These are phyloP conservation scores for Drosophila nigricruria DNA, from an alignment of 2,888 invertebrate genomes.

Conservation along the genomic window DNA sequence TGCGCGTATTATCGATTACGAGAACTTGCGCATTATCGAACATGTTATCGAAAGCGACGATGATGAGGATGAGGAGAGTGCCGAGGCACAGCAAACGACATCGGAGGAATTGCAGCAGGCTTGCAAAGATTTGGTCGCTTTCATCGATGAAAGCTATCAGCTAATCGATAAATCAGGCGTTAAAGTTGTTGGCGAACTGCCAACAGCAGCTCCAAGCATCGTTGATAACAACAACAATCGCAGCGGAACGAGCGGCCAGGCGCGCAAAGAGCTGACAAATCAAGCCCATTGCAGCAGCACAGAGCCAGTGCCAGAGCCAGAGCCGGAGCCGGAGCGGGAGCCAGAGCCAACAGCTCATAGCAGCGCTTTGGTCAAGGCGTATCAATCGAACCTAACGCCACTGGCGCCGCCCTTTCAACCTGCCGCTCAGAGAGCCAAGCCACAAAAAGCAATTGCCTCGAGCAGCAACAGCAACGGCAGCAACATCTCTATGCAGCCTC, in stretches of 20 bases:
- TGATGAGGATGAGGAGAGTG: slow-evolving; percentile 38
- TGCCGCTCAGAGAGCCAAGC: slow-evolving; percentile 63
- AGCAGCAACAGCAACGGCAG: slow-evolving; percentile 1
- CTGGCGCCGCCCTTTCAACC: slow-evolving; percentile 82
- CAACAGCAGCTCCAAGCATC: slow-evolving; percentile 20
- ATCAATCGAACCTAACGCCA: slow-evolving; percentile 81
- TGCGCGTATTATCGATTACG: slow-evolving; percentile 80
- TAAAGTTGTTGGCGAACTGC: slow-evolving; percentile 11
- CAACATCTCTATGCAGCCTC: slow-evolving; percentile 30
- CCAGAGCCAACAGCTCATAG: slow-evolving; percentile 21
- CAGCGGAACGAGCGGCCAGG: background rate
- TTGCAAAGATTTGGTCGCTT: slow-evolving; percentile 79
- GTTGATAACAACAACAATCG: slow-evolving; percentile 63
- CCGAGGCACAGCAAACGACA: slow-evolving; percentile 6
- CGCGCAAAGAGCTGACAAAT: slow-evolving; percentile 19
- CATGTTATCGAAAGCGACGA: slow-evolving; percentile 81
- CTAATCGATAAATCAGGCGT: slow-evolving; percentile 65
- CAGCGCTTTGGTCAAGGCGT: slow-evolving; percentile 72
- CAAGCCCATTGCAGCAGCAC: slow-evolving; percentile 7
- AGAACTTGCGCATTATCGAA: slow-evolving; percentile 81
- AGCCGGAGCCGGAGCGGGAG: background rate
- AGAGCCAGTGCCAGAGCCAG: background rate
- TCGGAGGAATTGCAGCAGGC: slow-evolving; percentile 59
- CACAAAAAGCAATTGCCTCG: slow-evolving; percentile 37
- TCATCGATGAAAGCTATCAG: slow-evolving; percentile 80